These are phyloP conservation scores for Parasteatoda tepidariorum DNA, from an alignment of 1,140 invertebrate species.

Conservation along the genomic window DNA sequence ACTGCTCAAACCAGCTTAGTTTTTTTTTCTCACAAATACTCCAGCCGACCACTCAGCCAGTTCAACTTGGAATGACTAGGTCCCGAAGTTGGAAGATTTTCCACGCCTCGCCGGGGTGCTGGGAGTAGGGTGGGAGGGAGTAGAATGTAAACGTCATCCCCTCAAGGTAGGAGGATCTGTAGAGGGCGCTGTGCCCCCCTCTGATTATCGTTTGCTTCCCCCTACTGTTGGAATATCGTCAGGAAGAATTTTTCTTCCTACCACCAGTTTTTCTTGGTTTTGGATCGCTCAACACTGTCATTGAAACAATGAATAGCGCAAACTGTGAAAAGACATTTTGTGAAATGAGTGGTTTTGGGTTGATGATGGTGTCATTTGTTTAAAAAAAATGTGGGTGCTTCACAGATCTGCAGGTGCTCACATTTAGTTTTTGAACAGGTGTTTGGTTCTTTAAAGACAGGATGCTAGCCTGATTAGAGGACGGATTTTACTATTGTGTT, in stretches of 20 bases:
- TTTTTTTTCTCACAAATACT: too few species aligned
- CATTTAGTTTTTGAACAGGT: not conserved
- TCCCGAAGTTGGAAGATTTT: conserved; percentile 11
- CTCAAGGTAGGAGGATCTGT: conserved; percentile 30
- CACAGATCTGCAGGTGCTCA: not conserved
- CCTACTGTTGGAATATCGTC: not conserved
- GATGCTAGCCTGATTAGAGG: too few species aligned
- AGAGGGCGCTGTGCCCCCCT: not conserved
- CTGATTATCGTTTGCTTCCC: not conserved
- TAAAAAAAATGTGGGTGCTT: not conserved
- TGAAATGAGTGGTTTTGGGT: conserved; percentile 4
- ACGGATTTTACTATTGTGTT: too few species aligned
- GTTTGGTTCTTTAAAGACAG: too few species aligned
- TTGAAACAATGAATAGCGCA: not conserved
- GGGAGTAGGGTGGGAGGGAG: not conserved
- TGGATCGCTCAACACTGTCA: too few species aligned
- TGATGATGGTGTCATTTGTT: not conserved
- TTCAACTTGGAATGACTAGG: conserved; percentile 22
- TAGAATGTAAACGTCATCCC: conserved; percentile 26
- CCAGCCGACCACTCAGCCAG: not conserved
- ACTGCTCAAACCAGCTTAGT: too few species aligned
- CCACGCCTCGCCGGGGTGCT: conserved; percentile 23
- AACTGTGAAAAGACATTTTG: not conserved
- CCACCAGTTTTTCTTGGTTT: not conserved
- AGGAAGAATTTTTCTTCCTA: not conserved